Evolutionary conservation across 2,797 vertebrate genomes (phyloP).

Genomic region (Dromococcyx pavoninus): DNA sequence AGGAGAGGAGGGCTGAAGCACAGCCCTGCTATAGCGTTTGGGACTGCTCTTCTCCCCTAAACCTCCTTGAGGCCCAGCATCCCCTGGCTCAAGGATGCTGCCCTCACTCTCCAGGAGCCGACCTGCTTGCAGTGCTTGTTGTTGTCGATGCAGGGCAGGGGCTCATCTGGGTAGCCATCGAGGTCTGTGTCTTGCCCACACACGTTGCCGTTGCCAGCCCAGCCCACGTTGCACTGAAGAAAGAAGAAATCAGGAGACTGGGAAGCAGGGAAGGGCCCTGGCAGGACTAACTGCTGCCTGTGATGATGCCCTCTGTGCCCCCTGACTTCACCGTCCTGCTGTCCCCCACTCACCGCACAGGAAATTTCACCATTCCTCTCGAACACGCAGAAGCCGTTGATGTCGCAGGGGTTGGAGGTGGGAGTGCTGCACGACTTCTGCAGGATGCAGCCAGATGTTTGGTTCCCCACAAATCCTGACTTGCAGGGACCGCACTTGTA

Average conservation of each 20-base stretch:
- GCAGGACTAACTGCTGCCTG: not conserved
- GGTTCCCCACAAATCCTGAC: conserved; percentile 86
- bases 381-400: conserved; percentile 85
- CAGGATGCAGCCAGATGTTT: conserved; percentile 79
- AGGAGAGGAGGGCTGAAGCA: not conserved
- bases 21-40: not conserved
- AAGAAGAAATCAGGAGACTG: not conserved
- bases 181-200: conserved; percentile 90
- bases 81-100: no score
- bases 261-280: not conserved
- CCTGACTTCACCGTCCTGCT: fast-evolving
- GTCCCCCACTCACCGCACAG: conserved; percentile 77
- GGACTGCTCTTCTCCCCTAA: no score
- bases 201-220: conserved; percentile 90
- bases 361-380: conserved; percentile 86
- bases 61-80: no score
- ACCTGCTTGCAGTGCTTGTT: conserved; percentile 89
- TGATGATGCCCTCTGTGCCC: not conserved
- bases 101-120: not conserved
- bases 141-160: conserved; percentile 90
- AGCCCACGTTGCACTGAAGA: conserved; percentile 88
- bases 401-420: conserved; percentile 85
- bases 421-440: conserved; percentile 81
- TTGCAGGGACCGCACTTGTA: conserved; percentile 87
- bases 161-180: conserved; percentile 87